Conservation (phyloP, 2,797 vertebrate genomes). For the Spinus pinus region DNA sequence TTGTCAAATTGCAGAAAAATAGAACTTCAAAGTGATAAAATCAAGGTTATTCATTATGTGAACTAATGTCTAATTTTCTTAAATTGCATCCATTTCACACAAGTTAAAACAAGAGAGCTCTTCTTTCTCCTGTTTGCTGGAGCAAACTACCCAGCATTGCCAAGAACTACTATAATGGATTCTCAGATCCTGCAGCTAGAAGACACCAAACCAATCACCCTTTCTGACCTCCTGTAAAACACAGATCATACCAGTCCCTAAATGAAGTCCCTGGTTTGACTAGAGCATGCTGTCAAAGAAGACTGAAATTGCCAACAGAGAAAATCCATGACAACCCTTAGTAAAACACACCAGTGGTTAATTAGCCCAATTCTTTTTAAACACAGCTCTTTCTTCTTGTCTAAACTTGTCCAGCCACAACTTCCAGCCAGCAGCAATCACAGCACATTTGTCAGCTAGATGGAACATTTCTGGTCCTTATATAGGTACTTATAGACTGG, state of each 20-base stretch:
- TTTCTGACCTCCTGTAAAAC: not conserved
- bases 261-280: not conserved
- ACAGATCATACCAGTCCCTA: not conserved
- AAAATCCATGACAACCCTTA: not conserved
- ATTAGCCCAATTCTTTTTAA: not conserved
- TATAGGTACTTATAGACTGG: not conserved
- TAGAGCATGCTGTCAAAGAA: not conserved
- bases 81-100: slow-evolving; percentile 65
- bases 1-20: slow-evolving; percentile 71
- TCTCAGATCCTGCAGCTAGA: not conserved
- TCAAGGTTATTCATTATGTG: slow-evolving; percentile 60
- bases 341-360: not conserved
- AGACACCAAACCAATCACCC: not conserved
- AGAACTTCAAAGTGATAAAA: slow-evolving; percentile 67
- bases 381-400: not conserved
- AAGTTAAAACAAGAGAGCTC: slow-evolving; percentile 60
- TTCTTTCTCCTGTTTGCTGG: not conserved
- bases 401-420: not conserved
- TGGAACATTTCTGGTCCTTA: not conserved
- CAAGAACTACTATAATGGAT: not conserved
- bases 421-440: not conserved
- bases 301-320: not conserved
- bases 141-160: not conserved
- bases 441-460: not conserved
- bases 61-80: slow-evolving; percentile 67